These are phyloP conservation scores for Leptatherina wallacei DNA, from an alignment of 2,797 vertebrate species.

Conservation along the genomic window DNA sequence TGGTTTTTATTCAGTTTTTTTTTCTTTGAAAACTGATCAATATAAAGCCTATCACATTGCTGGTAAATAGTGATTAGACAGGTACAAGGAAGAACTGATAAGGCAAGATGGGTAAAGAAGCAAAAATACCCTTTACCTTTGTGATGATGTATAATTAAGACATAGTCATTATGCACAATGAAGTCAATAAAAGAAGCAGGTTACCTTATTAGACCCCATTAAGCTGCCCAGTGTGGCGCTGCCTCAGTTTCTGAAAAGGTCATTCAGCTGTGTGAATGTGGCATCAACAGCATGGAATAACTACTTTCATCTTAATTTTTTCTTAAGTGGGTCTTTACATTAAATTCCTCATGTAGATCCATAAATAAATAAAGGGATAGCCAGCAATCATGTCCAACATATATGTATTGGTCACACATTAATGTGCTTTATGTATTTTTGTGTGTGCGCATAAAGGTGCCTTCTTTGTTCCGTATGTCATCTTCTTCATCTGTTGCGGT, in stretches of 20 bases:
- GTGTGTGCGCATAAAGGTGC: constrained; percentile 85
- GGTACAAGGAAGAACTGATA: background rate
- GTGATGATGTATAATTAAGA: background rate
- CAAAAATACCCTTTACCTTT: background rate
- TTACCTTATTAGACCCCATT: constrained; percentile 46
- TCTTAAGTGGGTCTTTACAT: background rate
- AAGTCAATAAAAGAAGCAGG: constrained; percentile 33
- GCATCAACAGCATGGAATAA: background rate
- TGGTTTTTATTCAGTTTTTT: background rate
- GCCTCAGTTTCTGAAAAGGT: constrained; percentile 45
- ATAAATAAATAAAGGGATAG: background rate
- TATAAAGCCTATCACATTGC: background rate
- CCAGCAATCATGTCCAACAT: background rate
- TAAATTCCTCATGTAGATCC: background rate
- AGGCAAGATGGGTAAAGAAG: background rate
- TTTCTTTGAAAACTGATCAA: background rate
- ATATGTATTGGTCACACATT: background rate
- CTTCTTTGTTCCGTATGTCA: constrained; percentile 97
- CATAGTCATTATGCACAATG: constrained; percentile 28
- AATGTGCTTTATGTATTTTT: constrained; percentile 11
- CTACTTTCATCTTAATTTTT: background rate
- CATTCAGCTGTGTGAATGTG: constrained; percentile 16
- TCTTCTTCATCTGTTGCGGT: constrained; percentile 98
- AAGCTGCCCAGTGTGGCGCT: constrained; percentile 42
- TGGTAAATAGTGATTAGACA: background rate